phyloP scores from a whole-genome alignment of 2,113 vertebrate genomes.

The Prinia subflava region DNA sequence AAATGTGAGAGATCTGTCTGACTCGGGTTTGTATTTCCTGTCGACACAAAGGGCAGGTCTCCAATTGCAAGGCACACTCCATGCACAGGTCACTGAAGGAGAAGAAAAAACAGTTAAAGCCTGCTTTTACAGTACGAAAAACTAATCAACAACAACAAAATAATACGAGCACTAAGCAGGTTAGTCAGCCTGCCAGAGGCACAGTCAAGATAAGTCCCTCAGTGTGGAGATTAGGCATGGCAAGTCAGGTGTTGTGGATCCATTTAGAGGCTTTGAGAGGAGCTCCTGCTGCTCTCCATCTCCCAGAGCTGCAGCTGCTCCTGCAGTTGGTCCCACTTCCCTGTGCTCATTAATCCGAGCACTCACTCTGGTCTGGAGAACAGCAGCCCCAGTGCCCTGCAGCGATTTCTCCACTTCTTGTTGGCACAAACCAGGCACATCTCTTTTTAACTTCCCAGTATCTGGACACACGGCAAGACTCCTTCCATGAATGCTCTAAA shows the following conservation, averaged over 20 bases:
- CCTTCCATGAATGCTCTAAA: background rate
- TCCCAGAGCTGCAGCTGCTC: background rate
- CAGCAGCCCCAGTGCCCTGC: background rate
- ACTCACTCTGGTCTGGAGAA: background rate
- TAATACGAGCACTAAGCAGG: background rate
- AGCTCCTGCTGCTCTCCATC: background rate
- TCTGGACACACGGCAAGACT: background rate
- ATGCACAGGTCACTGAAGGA: conserved; percentile 92
- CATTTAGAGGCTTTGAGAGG: background rate
- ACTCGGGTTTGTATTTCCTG: conserved; percentile 96
- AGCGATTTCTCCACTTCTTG: background rate
- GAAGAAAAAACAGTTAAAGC: background rate
- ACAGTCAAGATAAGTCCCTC: background rate
- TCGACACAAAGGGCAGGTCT: conserved; percentile 98
- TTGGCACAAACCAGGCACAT: background rate
- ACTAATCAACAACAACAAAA: background rate
- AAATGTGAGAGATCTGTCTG: conserved; percentile 97
- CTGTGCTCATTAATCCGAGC: background rate
- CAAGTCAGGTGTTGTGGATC: background rate
- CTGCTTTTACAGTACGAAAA: background rate
- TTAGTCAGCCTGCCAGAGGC: background rate
- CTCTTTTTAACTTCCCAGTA: background rate
- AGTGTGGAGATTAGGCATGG: background rate
- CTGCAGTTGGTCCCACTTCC: background rate
- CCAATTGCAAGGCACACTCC: conserved; percentile 99